A percentile compares a stretch with the other conserved stretches of the same genome.
Conservation (phyloP, 2,797 vertebrate species). For the Acanthis flammea region DNA sequence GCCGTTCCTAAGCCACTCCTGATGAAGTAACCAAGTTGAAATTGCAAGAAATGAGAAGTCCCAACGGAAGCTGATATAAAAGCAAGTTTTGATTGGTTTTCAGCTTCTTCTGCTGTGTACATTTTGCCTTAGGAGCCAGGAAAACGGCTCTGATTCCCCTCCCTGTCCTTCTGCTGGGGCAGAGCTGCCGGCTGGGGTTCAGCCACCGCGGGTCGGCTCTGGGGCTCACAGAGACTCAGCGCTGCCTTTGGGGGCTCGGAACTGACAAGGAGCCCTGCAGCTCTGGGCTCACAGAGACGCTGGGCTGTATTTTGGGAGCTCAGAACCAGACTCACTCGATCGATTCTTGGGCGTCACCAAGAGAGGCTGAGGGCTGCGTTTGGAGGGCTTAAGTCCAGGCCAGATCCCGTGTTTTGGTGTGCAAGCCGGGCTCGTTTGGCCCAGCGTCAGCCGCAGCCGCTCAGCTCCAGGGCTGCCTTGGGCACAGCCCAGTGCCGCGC, state of each 20-base stretch:
- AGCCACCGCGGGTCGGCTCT: too few relatives aligned
- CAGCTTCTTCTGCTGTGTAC: background rate
- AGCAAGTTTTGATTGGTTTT: background rate
- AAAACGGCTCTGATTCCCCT: background rate
- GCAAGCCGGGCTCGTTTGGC: background rate
- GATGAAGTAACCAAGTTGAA: background rate
- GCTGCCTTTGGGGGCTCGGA: background rate
- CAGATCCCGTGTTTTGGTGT: too few relatives aligned
- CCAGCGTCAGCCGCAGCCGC: background rate
- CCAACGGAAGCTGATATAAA: fast-evolving
- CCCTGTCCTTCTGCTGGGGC: background rate
- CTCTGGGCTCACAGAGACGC: background rate
- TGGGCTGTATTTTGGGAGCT: background rate
- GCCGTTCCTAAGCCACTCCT: background rate
- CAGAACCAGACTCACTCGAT: too few relatives aligned
- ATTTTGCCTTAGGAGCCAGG: background rate
- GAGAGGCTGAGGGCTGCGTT: too few relatives aligned
- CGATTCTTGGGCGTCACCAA: background rate
- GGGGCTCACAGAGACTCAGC: background rate
- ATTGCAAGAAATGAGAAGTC: background rate
- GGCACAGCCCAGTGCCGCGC: background rate
- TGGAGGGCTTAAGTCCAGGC: too few relatives aligned
- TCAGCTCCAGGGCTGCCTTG: background rate
- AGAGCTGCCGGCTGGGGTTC: background rate
- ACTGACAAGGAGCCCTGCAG: too few relatives aligned